Evolutionary conservation across 2,888 invertebrate species (phyloP).

Genomic region (Cacoxenus indagator): DNA sequence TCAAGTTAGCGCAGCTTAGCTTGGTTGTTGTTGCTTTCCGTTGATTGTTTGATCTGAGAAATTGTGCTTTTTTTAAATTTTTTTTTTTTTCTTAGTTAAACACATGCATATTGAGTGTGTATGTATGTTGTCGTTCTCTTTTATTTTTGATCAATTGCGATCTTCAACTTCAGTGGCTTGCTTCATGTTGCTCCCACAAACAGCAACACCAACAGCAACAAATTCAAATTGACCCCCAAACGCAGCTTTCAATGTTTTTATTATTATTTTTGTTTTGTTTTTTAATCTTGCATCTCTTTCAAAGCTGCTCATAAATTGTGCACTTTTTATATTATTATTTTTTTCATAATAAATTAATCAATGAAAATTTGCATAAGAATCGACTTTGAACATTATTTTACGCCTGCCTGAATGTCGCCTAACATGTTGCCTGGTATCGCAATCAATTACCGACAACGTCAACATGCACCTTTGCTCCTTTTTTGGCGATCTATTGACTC

Average conservation of each 20-base stretch:
- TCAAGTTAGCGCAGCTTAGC: neutral
- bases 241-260: constrained; percentile 24
- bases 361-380: constrained; percentile 20
- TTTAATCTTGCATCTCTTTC: no score
- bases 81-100: constrained; percentile 32
- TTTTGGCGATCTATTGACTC: neutral
- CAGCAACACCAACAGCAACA: constrained; percentile 45
- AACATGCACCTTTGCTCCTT: neutral
- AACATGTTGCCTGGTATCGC: neutral
- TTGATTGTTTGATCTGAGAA: constrained; percentile 55
- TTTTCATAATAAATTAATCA: constrained; percentile 15
- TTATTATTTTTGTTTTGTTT: neutral
- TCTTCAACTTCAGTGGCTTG: constrained; percentile 31
- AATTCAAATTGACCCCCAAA: constrained; percentile 33
- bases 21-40: neutral
- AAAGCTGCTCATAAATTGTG: neutral
- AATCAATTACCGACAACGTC: constrained; percentile 1
- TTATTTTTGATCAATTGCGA: constrained; percentile 55
- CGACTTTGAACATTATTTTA: neutral
- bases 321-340: neutral
- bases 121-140: neutral
- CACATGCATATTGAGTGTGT: neutral
- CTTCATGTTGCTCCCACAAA: constrained; percentile 14
- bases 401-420: neutral
- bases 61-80: no score